Evolutionary conservation across 1,140 invertebrate genomes (phyloP).

Genomic region (Panonychus citri): DNA sequence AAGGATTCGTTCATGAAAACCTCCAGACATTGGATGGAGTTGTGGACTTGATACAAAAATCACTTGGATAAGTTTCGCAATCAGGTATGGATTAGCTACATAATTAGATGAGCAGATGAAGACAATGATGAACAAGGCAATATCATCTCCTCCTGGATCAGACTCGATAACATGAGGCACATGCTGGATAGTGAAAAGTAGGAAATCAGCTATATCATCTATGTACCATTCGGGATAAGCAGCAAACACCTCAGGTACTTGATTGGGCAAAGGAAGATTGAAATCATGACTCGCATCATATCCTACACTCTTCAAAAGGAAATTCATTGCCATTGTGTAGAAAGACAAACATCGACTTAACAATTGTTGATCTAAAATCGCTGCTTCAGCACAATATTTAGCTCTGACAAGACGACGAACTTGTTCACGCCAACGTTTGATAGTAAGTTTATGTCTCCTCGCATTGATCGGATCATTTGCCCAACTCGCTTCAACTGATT

Average conservation of each 20-base stretch:
- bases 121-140: constrained; percentile 41
- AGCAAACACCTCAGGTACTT: constrained; percentile 20
- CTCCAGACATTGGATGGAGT: constrained; percentile 40
- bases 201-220: constrained; percentile 17
- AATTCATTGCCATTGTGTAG: constrained; percentile 52
- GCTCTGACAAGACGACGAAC: constrained; percentile 28
- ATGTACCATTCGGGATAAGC: constrained; percentile 81
- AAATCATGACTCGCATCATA: constrained; percentile 1
- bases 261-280: constrained; percentile 1
- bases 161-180: constrained; percentile 16
- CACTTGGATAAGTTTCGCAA: constrained; percentile 66
- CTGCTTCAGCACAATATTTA: constrained; percentile 32
- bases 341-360: constrained; percentile 43
- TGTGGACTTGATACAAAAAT: constrained; percentile 48
- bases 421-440: constrained; percentile 18
- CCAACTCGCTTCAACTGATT: constrained; percentile 32
- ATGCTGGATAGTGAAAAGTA: constrained; percentile 15
- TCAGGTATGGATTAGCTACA: constrained; percentile 78
- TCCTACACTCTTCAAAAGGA: constrained; percentile 33
- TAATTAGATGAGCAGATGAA: constrained; percentile 48
- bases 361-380: constrained; percentile 38
- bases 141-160: constrained; percentile 24
- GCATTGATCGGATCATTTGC: not conserved
- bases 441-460: not conserved
- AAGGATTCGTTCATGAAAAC: constrained; percentile 41